Evolutionary conservation across 2,113 vertebrate genomes (phyloP).

Genomic region (Rhinopomastus cyanomelas): DNA sequence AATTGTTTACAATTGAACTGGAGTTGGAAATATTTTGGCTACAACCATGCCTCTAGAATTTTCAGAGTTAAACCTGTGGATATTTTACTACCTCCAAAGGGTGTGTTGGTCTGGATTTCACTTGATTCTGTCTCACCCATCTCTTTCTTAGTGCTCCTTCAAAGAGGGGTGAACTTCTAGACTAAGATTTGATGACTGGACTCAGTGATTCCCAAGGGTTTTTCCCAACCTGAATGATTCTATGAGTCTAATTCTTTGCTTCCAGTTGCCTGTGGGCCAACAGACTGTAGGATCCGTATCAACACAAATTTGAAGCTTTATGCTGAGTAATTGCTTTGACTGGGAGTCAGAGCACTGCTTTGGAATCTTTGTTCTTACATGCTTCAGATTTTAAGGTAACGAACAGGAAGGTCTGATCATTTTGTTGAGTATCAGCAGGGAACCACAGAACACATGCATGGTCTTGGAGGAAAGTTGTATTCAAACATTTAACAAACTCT

Average conservation of each 20-base stretch:
- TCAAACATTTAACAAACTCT: background rate
- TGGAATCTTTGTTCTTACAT: background rate
- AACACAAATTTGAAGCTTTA: background rate
- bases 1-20: background rate
- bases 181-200: too few relatives aligned
- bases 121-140: background rate
- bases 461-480: background rate
- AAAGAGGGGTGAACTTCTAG: too few relatives aligned
- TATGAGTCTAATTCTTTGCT: background rate
- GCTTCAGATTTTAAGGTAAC: background rate
- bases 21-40: background rate
- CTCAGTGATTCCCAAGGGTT: too few relatives aligned
- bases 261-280: fast-evolving
- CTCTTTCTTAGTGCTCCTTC: background rate
- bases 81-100: background rate
- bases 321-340: background rate
- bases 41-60: background rate
- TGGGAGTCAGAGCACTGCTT: background rate
- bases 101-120: background rate
- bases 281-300: background rate
- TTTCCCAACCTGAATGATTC: too few relatives aligned
- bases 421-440: background rate
- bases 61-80: background rate
- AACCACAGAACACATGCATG: background rate
- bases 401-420: fast-evolving